phyloP scores from a whole-genome alignment of 2,113 vertebrate genomes.

The Sitta europaea region DNA sequence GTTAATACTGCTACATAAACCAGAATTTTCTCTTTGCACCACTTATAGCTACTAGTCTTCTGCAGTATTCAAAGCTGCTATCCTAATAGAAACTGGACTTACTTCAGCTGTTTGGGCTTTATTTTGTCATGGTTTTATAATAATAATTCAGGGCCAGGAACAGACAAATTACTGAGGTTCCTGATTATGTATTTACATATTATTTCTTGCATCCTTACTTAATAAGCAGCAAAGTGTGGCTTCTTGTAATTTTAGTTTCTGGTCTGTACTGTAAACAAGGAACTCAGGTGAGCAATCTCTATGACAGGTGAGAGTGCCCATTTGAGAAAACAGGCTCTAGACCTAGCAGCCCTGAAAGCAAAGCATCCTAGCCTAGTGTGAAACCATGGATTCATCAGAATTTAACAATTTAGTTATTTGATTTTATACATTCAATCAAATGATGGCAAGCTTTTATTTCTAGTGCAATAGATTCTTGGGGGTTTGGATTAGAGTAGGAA shows the following conservation, averaged over 20 bases:
- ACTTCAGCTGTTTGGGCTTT: not conserved
- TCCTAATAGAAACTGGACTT: not conserved
- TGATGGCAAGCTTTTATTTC: not conserved
- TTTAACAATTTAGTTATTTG: not conserved
- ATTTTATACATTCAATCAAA: not conserved
- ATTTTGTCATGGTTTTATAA: not conserved
- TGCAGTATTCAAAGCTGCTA: not conserved
- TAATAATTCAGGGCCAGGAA: not conserved
- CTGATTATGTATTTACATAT: not conserved
- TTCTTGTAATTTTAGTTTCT: not conserved
- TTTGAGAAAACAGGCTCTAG: not conserved
- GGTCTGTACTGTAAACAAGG: not conserved
- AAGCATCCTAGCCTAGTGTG: not conserved
- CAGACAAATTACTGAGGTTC: not conserved
- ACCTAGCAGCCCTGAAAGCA: not conserved
- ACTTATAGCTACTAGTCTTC: not conserved
- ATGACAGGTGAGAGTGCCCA: not conserved
- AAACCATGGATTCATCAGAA: not conserved
- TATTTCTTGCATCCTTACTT: not conserved
- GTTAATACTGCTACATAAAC: not conserved
- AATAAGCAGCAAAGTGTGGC: not conserved
- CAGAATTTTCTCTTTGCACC: not conserved
- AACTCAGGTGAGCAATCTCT: not conserved
- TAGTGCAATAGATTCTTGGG: not conserved
- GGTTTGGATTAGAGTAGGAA: not conserved